A percentile compares a stretch with the other conserved stretches of the same genome.
These are phyloP conservation scores for Diuraphis noxia DNA, from an alignment of 1,140 invertebrate species.

Conservation along the genomic window DNA sequence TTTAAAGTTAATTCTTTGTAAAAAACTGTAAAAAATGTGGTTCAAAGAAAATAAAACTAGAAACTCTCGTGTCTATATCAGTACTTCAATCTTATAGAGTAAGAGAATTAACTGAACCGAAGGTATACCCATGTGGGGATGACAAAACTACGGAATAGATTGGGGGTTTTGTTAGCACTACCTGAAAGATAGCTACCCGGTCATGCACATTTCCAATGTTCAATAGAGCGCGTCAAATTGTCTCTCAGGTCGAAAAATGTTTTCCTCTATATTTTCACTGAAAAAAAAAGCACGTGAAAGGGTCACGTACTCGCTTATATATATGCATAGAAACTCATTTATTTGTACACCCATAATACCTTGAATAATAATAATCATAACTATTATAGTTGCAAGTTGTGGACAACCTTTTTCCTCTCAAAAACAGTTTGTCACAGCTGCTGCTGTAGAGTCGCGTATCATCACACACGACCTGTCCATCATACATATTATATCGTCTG, in stretches of 20 bases:
- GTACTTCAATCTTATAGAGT: neutral
- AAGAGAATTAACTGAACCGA: conserved; percentile 24
- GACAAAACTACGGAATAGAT: neutral
- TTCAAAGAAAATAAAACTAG: neutral
- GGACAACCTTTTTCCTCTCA: conserved; percentile 5
- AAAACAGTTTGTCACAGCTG: conserved; percentile 21
- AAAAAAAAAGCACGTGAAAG: neutral
- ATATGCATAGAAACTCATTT: neutral
- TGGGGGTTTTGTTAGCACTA: neutral
- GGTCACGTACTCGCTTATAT: neutral
- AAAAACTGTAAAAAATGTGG: neutral
- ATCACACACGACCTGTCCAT: neutral
- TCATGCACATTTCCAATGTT: conserved; percentile 36
- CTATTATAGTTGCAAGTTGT: neutral
- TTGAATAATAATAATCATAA: neutral
- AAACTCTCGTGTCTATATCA: neutral
- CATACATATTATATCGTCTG: too few relatives aligned
- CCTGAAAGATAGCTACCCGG: conserved; percentile 21
- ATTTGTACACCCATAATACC: neutral
- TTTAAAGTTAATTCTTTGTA: neutral
- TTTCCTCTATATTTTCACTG: neutral
- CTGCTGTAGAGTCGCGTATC: neutral
- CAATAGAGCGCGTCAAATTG: conserved; percentile 34
- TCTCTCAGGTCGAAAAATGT: conserved; percentile 17
- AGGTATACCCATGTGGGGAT: neutral